phyloP scores from a whole-genome alignment of 2,797 vertebrate genomes.

The Buceros bicornis region DNA sequence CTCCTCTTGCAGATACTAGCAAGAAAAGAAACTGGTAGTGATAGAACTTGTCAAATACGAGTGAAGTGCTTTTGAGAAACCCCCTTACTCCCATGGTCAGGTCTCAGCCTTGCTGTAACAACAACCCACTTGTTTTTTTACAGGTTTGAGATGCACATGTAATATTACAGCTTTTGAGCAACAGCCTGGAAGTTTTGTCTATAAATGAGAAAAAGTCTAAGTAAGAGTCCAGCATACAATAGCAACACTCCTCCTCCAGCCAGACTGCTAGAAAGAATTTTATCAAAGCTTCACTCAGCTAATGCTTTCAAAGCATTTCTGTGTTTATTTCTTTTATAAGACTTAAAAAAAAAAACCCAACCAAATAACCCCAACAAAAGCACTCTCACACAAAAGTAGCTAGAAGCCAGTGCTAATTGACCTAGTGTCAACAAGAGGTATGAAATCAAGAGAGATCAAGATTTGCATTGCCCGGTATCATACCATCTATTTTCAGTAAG shows the following conservation, averaged over 20 bases:
- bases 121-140: neutral
- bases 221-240: neutral
- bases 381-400: neutral
- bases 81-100: neutral
- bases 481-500: conserved; percentile 3
- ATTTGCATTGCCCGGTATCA: neutral
- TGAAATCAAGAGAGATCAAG: neutral
- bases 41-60: neutral
- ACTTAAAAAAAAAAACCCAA: neutral
- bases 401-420: neutral
- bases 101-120: neutral
- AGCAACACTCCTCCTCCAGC: neutral
- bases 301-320: neutral
- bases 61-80: neutral
- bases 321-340: neutral
- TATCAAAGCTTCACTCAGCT: neutral
- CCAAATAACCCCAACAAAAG: neutral
- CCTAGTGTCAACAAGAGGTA: neutral
- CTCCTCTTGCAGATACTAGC: neutral
- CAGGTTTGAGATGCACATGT: neutral
- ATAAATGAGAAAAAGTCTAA: neutral
- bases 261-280: neutral
- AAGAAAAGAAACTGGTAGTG: neutral
- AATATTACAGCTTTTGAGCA: neutral
- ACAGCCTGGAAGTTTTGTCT: neutral